Evolutionary conservation across 2,113 vertebrate genomes (phyloP).

Genomic region (Todiramphus chloris): DNA sequence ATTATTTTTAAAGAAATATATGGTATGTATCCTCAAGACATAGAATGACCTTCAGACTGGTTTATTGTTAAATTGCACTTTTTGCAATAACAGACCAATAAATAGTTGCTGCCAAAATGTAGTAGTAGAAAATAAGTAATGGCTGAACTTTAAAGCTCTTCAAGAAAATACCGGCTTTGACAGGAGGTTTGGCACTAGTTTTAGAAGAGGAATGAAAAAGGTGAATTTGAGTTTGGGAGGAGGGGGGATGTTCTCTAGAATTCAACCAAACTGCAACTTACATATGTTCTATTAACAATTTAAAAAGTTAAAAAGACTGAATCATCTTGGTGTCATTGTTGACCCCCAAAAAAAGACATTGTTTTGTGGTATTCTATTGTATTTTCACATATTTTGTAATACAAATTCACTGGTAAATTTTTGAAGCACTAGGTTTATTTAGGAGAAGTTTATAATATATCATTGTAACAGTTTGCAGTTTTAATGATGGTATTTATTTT

Average conservation of each 20-base stretch:
- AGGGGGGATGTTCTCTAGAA: conserved; percentile 67
- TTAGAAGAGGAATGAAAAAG: conserved; percentile 37
- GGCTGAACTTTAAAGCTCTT: conserved; percentile 63
- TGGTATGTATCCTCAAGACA: conserved; percentile 83
- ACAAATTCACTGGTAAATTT: conserved; percentile 70
- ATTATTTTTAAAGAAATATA: conserved; percentile 87
- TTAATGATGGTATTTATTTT: conserved; percentile 71
- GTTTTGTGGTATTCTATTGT: conserved; percentile 70
- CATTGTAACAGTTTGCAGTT: conserved; percentile 71
- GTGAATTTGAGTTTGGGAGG: conserved; percentile 18
- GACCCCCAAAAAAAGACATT: conserved; percentile 47
- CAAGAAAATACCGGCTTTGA: conserved; percentile 52
- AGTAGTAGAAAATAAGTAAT: conserved; percentile 72
- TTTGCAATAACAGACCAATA: conserved; percentile 81
- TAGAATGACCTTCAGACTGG: conserved; percentile 82
- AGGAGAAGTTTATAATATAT: conserved; percentile 67
- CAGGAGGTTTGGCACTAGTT: conserved; percentile 59
- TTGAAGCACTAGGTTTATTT: conserved; percentile 71
- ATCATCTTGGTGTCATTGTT: conserved; percentile 39
- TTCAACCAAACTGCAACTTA: conserved; percentile 73
- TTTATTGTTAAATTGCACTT: conserved; percentile 84
- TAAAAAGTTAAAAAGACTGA: conserved; percentile 25
- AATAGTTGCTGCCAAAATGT: conserved; percentile 79
- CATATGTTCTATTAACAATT: conserved; percentile 52
- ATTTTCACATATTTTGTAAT: conserved; percentile 74